These are phyloP conservation scores for Xiphophorus couchianus DNA, from an alignment of 2,113 vertebrate species.

Conservation along the genomic window DNA sequence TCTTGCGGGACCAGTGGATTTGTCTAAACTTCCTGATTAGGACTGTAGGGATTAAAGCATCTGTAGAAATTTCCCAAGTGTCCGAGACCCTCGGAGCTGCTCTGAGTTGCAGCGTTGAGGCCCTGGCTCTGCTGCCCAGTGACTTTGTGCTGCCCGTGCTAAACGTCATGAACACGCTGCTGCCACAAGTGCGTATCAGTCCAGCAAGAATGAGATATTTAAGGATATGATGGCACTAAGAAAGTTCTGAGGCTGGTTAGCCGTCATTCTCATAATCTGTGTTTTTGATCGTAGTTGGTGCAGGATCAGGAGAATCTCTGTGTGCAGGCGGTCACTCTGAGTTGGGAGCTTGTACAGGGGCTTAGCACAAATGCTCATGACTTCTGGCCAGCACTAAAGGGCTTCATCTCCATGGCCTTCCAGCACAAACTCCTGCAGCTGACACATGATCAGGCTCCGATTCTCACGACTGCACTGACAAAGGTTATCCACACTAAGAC, in stretches of 20 bases:
- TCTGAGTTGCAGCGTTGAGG: slow-evolving; percentile 78
- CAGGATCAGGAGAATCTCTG: slow-evolving; percentile 81
- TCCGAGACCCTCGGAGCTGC: slow-evolving; percentile 72
- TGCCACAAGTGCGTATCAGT: slow-evolving; percentile 83
- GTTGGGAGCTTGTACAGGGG: slow-evolving; percentile 87
- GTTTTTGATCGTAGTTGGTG: slow-evolving; percentile 76
- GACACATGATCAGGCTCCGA: slow-evolving; percentile 75
- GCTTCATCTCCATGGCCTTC: slow-evolving; percentile 87
- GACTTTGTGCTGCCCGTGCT: slow-evolving; percentile 87
- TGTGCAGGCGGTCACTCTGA: slow-evolving; percentile 83
- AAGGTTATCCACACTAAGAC: slow-evolving; percentile 77
- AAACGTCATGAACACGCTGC: slow-evolving; percentile 82
- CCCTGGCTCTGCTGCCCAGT: slow-evolving; percentile 86
- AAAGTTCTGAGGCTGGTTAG: not conserved
- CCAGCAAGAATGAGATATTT: not conserved
- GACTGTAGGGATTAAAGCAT: slow-evolving; percentile 26
- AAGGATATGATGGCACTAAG: not conserved
- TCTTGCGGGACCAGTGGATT: slow-evolving; percentile 88
- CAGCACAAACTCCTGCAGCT: slow-evolving; percentile 80
- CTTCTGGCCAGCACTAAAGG: slow-evolving; percentile 92
- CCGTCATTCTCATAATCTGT: not conserved
- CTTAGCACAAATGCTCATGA: slow-evolving; percentile 88
- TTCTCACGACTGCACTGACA: slow-evolving; percentile 80
- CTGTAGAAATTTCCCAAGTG: slow-evolving; percentile 35
- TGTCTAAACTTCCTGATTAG: slow-evolving; percentile 84